Evolutionary conservation across 2,113 vertebrate species (phyloP), one percentile per base, ranked within the genome.

Genomic region (Scartelaos histophorus): DNA sequence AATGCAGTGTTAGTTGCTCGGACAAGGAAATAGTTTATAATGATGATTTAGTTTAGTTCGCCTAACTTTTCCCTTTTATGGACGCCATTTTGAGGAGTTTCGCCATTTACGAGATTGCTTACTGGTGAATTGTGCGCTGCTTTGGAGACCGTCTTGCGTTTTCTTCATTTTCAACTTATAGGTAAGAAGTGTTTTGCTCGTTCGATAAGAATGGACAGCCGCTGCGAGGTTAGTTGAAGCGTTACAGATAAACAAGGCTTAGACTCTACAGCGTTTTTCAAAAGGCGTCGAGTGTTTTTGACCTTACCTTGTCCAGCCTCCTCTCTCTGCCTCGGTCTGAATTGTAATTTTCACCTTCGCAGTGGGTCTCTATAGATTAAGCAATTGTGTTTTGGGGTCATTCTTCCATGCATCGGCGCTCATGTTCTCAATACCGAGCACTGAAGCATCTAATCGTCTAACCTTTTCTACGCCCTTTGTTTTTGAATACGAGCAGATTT

Each of bases 261-360:
- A 47, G 46, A 47, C 46, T 3, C 3, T 47, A 15, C 4, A 47
- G 3, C 67, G 65, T 82, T 85, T 73, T 70, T 85, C 73, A 79
- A 70, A 25, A 38, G 49, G 57, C 3, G 24, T 34, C 68, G 29
- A 29, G 29, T 25, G 21, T 25, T 46, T 69, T 76, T 79, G 78
- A 88, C 81, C 75, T 75, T 82, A 68, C 0, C 7, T 25, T 9
- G 24, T 43, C 65, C 56, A 69, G 62, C 66, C 45, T 71, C 69
- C 57, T 78, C 19, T 0, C 0, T 16, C 64, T 62, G 29, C 56
- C 58, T 69, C 29, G 51, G 73, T 82, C 71, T 74, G 74, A 47
- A 64, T 82, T 71, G 77, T 29, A 82, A 75, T 61, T 62, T 70
- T 64, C 74, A 62, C 53, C 25, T 69, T 53, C 61, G 21, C 70